Conservation (phyloP, 2,113 vertebrate species). For the Panthera leo region DNA sequence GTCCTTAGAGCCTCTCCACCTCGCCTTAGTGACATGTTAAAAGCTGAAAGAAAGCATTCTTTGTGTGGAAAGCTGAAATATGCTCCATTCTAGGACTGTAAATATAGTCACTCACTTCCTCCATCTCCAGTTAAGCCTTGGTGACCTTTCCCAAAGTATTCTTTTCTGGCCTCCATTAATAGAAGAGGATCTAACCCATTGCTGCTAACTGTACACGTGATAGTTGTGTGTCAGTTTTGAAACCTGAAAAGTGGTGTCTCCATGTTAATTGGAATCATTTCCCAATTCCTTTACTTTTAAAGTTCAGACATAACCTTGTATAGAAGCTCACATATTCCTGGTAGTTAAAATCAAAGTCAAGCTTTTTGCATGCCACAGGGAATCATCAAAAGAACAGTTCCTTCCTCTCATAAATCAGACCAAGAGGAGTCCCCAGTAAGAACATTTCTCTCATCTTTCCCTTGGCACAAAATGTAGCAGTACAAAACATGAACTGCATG, state of each 20-base stretch:
- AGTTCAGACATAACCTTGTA: background rate
- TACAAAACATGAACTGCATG: background rate
- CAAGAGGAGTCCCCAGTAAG: conserved; percentile 19
- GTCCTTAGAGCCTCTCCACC: conserved; percentile 50
- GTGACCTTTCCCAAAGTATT: conserved; percentile 68
- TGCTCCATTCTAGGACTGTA: conserved; percentile 30
- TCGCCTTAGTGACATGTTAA: conserved; percentile 41
- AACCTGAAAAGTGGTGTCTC: background rate
- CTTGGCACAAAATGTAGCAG: background rate
- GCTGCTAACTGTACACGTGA: background rate
- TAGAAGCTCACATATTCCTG: background rate
- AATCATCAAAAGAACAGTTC: conserved; percentile 23
- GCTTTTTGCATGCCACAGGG: background rate
- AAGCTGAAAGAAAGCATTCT: conserved; percentile 66
- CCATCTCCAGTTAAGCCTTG: conserved; percentile 28
- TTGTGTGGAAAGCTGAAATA: conserved; percentile 70
- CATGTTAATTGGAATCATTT: background rate
- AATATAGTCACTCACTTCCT: conserved; percentile 65
- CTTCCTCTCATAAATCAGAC: background rate
- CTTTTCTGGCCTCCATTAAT: conserved; percentile 52
- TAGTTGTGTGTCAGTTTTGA: background rate
- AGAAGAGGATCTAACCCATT: background rate
- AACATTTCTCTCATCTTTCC: conserved; percentile 44
- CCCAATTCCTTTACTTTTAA: background rate
- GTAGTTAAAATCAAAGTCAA: conserved; percentile 47